Conservation (phyloP, 2,113 vertebrate species). For the Charina bottae region DNA sequence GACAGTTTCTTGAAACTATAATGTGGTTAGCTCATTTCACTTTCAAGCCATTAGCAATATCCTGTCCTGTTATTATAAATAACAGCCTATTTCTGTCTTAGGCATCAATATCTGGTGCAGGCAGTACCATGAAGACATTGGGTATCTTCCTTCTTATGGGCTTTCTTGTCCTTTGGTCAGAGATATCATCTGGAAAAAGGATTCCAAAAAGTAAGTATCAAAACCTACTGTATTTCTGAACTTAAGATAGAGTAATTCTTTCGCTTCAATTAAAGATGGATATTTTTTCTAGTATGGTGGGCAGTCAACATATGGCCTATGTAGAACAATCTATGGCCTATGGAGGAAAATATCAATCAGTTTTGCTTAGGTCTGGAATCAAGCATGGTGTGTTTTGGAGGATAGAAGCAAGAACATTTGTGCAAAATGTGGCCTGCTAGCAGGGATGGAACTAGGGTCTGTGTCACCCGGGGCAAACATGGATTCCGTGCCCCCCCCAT, state of each 20-base stretch:
- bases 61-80: too few relatives aligned
- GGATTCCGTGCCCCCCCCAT: too few relatives aligned
- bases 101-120: background rate
- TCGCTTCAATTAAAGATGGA: background rate
- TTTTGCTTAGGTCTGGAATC: too few relatives aligned
- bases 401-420: background rate
- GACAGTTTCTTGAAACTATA: too few relatives aligned
- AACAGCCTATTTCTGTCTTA: background rate
- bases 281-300: background rate
- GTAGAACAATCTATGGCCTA: background rate
- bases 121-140: conserved; percentile 9
- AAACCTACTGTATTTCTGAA: background rate
- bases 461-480: too few relatives aligned
- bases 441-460: too few relatives aligned
- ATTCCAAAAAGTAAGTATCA: background rate
- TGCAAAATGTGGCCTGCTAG: background rate
- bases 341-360: background rate
- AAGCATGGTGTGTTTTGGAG: background rate
- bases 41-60: too few relatives aligned
- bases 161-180: background rate
- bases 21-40: too few relatives aligned
- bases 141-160: background rate
- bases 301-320: background rate
- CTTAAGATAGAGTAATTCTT: background rate
- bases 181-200: background rate